phyloP scores from a whole-genome alignment of 2,888 invertebrate genomes.

The Athetis lepigone region DNA sequence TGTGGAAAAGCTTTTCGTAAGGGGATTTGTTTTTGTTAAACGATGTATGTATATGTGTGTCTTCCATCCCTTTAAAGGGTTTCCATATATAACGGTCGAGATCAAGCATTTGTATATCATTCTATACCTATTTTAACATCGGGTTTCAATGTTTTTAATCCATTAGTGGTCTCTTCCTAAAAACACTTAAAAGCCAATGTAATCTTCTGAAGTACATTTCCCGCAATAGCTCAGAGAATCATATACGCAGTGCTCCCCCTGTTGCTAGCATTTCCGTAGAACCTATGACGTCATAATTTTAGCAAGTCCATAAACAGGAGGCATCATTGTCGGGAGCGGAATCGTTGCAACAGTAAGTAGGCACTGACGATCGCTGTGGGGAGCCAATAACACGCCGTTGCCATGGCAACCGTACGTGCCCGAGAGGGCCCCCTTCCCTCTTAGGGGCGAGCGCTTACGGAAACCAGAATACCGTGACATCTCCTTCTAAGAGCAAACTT shows the following conservation, averaged over 20 bases:
- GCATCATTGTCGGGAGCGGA: constrained; percentile 66
- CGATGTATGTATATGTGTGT: too few relatives aligned
- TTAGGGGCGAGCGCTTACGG: constrained; percentile 75
- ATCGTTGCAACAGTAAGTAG: constrained; percentile 65
- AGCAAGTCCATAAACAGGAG: constrained; percentile 64
- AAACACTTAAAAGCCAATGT: constrained; percentile 20
- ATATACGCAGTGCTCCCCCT: constrained; percentile 39
- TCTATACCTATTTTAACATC: too few relatives aligned
- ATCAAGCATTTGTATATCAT: not conserved
- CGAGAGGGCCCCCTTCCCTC: constrained; percentile 81
- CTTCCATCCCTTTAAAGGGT: not conserved
- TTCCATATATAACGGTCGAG: not conserved
- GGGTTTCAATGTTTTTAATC: constrained; percentile 2
- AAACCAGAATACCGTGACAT: constrained; percentile 82
- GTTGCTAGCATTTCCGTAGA: constrained; percentile 48
- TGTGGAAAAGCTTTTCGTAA: not conserved
- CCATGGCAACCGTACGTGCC: constrained; percentile 81
- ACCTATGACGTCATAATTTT: constrained; percentile 68
- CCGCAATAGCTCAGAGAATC: constrained; percentile 48
- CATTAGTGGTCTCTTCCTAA: not conserved
- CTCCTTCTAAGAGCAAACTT: constrained; percentile 68
- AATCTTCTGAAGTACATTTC: constrained; percentile 44
- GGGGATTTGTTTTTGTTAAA: constrained; percentile 9
- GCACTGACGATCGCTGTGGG: constrained; percentile 78
- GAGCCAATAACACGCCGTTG: constrained; percentile 87